Evolutionary conservation across 2,113 vertebrate species (phyloP), one percentile per base, ranked within the genome.

Genomic region (Illadopsis cleaveri): DNA sequence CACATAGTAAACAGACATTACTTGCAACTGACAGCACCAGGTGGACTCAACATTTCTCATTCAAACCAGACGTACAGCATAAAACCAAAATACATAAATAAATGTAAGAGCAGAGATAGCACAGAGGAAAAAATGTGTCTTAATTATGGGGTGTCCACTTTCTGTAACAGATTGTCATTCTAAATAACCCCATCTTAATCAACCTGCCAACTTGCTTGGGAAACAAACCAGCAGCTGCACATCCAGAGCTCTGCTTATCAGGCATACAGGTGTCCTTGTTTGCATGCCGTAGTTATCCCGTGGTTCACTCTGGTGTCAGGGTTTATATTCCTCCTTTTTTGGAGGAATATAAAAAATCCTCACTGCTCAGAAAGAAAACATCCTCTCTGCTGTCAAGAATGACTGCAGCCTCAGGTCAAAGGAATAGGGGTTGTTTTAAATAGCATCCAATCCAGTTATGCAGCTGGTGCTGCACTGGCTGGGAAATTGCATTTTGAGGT

Each of bases 41-140:
- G 93, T 95, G 76, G 88, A 92, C 56, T 14, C 53, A 84, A 81
- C 44, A 86, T 95, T 95, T 42, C 62, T 90, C 56, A 96, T 92
- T 93, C 80, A 94, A 93, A 81, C 40, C 56, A 83, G 60, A 60
- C 48, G 57, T 31, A 45, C 11, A 90, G 27, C 69, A 84, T 15
- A 23, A 64, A 90, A 86, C 51, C 20, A 37, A 86, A 95, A 89
- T 30, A 53, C 23, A 78, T 79, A 81, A 86, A 69, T 60, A 85
- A 92, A 89, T 0, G 0, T 48, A 92, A 83, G 44, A 65, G 40
- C 47, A 92, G 84, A 96, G 90, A 85, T 25, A 80, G 50, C 3
- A 8, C 0, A 2, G 56, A 80, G 79, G 38, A 65, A 89, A 94
- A 91, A 85, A 64, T 20, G 30, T 37, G 79, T 64, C 65, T 83